Base-by-base conservation (phyloP, 2,888 invertebrate genomes). In the Drosophila greeni region DNA sequence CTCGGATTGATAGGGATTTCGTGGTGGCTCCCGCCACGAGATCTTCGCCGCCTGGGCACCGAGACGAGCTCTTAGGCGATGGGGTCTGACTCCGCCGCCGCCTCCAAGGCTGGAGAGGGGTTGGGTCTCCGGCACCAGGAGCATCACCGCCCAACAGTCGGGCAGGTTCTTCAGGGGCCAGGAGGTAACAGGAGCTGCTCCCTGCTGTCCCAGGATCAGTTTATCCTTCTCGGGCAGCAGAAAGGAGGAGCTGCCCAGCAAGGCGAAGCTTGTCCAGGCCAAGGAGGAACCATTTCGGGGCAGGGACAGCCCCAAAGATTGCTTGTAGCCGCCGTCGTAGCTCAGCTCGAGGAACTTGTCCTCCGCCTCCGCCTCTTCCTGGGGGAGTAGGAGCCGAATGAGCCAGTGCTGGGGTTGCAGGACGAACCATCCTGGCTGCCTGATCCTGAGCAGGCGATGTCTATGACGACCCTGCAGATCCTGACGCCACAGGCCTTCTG, bases 11-110 rank as follows among this genome's bases (percentile, higher is more conserved):
- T 84, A 86, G 9, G 60, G 65, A 26, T 75, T 66, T 36, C 92
- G 92, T 0, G 93, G 93, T 0, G 97, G 97, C 2, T 92, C 91
- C 24, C 92, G 91, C 97, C 97, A 98, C 1, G 92, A 92, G 0
- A 95, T 92, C 84, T 94, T 94, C 0, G 95, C 96, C 36, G 92
- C 90, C 68, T 92, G 91, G 0, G 92, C 91, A 1, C 94, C 94
- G 87, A 97, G 93, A 61, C 97, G 91, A 20, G 94, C 96, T 87
- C 96, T 95, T 3, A 97, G 91, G 2, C 92, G 91, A 2, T 92
- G 91, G 0, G 97, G 97, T 1, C 95, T 93, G 83, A 94, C 94
- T 0, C 94, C 92, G 14, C 18, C 43, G 95, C 26, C 45, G 95
- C 29, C n/a, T 0, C 18, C 29, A 2, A 14, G 95, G 34, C 94